Evolutionary conservation across 2,797 vertebrate species (phyloP), one percentile per base, ranked within the genome.

Genomic region (Babyrousa celebensis): DNA sequence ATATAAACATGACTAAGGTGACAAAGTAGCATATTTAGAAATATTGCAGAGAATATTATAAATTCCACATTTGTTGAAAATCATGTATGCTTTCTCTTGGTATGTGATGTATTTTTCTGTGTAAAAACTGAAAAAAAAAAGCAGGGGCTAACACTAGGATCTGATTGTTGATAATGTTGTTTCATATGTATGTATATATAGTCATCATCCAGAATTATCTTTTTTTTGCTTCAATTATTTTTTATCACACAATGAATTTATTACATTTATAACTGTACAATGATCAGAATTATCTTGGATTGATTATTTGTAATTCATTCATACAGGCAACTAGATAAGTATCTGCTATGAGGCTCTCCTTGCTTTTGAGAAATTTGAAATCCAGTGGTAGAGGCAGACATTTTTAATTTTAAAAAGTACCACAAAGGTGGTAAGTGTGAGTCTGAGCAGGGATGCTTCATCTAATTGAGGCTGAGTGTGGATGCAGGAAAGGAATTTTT

Each of bases 361-460:
- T 56, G 74, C 11, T 84, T 96, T 96, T 74, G 54, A 84, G 48
- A 84, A 79, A 82, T 85, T 75, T 78, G 67, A 88, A 27, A 88
- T 89, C 8, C 65, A 67, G 17, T 65, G 70, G 3, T 83, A 65
- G 40, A 74, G 40, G 14, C 48, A 89, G 43, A 52, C 16, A 65
- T 48, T 96, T 60, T 85, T 70, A 43, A 32, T 40, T 91, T 70
- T 23, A 27, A 80, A 89, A 27, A 92, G 23, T 21, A 77, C 12
- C 62, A n/a, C 11, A 48, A 32, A 54, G 23, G 18, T 71, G 36
- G 67, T 60, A 8, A 32, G 12, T 90, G 29, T 72, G 21, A 85
- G 17, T 40, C 40, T 63, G 56, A 85, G 4, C n/a, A 74, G 52
- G 63, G 72, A 29, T n/a, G 5, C 12, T 27, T 88, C 16, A 5